These are phyloP conservation scores for Sarcophaga carnaria DNA, from an alignment of 2,888 invertebrate genomes.

Conservation along the genomic window DNA sequence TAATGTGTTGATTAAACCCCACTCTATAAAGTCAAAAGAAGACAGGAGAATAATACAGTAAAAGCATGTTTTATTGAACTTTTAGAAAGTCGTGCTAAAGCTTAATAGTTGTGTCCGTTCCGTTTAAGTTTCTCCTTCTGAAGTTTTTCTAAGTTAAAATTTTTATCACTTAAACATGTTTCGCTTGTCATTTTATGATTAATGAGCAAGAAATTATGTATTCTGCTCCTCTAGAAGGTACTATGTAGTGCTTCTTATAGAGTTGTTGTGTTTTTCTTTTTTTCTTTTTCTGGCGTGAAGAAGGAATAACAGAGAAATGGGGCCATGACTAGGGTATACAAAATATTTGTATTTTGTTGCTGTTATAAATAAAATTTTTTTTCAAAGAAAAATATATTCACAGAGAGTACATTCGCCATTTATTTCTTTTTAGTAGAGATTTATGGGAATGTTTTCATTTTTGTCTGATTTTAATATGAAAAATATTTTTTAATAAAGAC, in stretches of 20 bases:
- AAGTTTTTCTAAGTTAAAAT: not conserved
- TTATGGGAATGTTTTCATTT: not conserved
- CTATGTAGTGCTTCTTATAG: no score
- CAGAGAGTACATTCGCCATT: not conserved
- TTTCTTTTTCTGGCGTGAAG: not conserved
- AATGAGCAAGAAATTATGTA: conserved; percentile 32
- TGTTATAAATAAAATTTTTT: not conserved
- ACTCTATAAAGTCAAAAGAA: no score
- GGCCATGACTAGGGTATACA: no score
- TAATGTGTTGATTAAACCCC: not conserved
- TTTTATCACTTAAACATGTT: conserved; percentile 15
- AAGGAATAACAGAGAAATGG: no score
- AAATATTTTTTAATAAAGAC: not conserved
- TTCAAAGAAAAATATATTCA: not conserved
- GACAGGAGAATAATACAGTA: no score
- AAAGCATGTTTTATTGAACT: not conserved
- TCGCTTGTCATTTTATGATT: conserved; percentile 41
- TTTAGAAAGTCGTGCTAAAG: no score
- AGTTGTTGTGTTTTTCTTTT: no score
- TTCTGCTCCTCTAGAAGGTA: not conserved
- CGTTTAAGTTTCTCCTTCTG: no score
- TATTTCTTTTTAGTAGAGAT: not conserved
- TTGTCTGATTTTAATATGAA: not conserved
- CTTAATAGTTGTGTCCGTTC: no score
- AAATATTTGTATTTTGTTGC: no score